Percentiles rank a stretch among this genome's conserved stretches.
Evolutionary conservation across 30 jellyfish, hydroid and myxozoan species (phyloP).

Genomic region (Cassiopea andromeda): DNA sequence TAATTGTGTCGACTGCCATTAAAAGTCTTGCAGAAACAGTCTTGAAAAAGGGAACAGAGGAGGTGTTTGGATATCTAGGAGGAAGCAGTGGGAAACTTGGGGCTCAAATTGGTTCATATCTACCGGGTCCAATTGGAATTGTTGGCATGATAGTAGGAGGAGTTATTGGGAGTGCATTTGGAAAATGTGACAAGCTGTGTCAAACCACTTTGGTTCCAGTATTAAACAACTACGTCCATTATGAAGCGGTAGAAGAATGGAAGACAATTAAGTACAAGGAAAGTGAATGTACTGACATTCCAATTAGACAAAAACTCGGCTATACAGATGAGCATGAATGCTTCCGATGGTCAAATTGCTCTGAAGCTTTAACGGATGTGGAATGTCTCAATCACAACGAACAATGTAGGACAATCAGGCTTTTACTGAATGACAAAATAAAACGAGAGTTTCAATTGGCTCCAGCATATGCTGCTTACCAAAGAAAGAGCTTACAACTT

Average conservation of each 20-base stretch:
- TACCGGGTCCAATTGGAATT: constrained; percentile 67
- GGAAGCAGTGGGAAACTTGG: constrained; percentile 61
- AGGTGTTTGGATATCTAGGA: constrained; percentile 48
- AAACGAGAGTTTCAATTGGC: neutral
- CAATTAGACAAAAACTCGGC: constrained; percentile 40
- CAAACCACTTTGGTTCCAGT: constrained; percentile 26
- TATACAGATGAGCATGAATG: constrained; percentile 46
- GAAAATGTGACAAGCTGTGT: constrained; percentile 63
- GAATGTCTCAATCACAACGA: constrained; percentile 48
- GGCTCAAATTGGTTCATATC: constrained; percentile 54
- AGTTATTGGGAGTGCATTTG: constrained; percentile 67
- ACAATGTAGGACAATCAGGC: constrained; percentile 21
- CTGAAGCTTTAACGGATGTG: constrained; percentile 24
- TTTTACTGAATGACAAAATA: constrained; percentile 17
- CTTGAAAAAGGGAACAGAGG: constrained; percentile 10
- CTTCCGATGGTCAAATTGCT: constrained; percentile 51
- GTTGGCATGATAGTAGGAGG: constrained; percentile 77
- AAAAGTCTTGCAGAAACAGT: neutral
- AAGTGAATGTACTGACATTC: constrained; percentile 39
- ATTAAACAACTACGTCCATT: constrained; percentile 8
- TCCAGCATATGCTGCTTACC: constrained; percentile 27
- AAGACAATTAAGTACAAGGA: constrained; percentile 26
- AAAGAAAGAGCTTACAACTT: constrained; percentile 9
- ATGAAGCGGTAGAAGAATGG: constrained; percentile 7
- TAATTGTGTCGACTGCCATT: neutral